These are phyloP conservation scores for Chouioia cunea DNA, from an alignment of 2,888 invertebrate genomes.

Conservation along the genomic window DNA sequence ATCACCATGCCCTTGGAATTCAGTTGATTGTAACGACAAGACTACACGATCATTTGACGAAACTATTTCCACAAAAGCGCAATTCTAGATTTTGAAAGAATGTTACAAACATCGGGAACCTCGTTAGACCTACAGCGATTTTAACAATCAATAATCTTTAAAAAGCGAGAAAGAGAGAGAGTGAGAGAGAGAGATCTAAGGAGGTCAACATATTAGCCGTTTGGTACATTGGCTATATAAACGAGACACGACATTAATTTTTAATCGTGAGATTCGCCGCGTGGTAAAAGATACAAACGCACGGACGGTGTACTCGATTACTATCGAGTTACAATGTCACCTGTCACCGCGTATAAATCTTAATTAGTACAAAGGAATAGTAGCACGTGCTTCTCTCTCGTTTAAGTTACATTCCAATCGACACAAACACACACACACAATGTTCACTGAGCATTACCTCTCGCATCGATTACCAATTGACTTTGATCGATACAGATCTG, in stretches of 20 bases:
- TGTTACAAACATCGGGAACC: no score
- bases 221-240: not conserved
- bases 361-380: constrained; percentile 37
- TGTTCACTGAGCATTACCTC: constrained; percentile 15
- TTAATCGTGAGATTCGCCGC: constrained; percentile 4
- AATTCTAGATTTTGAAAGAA: no score
- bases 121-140: no score
- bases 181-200: constrained; percentile 1
- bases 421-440: constrained; percentile 15
- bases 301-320: not conserved
- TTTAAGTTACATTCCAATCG: not conserved
- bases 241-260: constrained; percentile 27
- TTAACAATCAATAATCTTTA: no score
- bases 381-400: not conserved
- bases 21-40: no score
- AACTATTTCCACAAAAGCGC: no score
- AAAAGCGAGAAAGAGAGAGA: not conserved
- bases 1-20: no score
- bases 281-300: not conserved
- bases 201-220: no score
- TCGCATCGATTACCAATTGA: no score
- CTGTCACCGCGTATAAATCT: constrained; percentile 40
- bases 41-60: no score
- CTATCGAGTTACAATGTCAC: constrained; percentile 32
- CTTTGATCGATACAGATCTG: not conserved